Evolutionary conservation across 1,140 invertebrate genomes (phyloP).

Genomic region (Ceratina australensis): DNA sequence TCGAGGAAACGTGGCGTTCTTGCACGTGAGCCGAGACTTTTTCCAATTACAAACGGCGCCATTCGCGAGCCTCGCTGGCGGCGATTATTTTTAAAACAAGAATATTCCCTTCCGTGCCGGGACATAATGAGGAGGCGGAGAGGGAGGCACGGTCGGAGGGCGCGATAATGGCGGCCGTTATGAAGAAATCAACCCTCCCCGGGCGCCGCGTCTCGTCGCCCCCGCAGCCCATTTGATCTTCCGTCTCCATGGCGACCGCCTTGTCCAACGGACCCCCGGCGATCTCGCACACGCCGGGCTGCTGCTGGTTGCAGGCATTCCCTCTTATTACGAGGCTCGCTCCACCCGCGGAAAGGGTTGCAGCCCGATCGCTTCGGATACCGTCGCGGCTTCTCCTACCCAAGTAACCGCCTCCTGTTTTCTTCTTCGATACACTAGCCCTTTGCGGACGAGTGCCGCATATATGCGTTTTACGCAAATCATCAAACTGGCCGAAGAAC

Average conservation of each 20-base stretch:
- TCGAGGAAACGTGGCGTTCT: conserved; percentile 44
- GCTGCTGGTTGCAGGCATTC: conserved; percentile 55
- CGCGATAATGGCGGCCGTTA: conserved; percentile 79
- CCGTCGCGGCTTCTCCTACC: neutral
- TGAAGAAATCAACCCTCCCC: conserved; percentile 77
- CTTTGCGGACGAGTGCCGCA: too few species aligned
- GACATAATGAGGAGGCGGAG: conserved; percentile 74
- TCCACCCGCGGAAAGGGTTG: conserved; percentile 66
- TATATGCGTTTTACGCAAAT: too few species aligned
- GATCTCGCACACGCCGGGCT: conserved; percentile 27
- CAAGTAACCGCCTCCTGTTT: neutral
- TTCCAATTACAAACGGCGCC: conserved; percentile 76
- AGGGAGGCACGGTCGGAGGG: conserved; percentile 60
- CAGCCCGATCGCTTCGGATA: conserved; percentile 14
- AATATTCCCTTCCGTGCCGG: conserved; percentile 72
- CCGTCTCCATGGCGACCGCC: conserved; percentile 76
- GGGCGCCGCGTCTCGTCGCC: conserved; percentile 33
- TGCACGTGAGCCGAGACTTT: conserved; percentile 69
- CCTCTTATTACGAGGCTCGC: conserved; percentile 66
- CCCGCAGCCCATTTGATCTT: conserved; percentile 68
- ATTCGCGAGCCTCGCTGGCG: conserved; percentile 66
- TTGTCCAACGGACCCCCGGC: conserved; percentile 71
- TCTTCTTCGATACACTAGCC: neutral
- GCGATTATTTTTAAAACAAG: conserved; percentile 75
- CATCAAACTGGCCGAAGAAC: too few species aligned